Evolutionary conservation across 2,113 vertebrate species (phyloP), one percentile per base, ranked within the genome.

Genomic region (Corydoras maculifer): DNA sequence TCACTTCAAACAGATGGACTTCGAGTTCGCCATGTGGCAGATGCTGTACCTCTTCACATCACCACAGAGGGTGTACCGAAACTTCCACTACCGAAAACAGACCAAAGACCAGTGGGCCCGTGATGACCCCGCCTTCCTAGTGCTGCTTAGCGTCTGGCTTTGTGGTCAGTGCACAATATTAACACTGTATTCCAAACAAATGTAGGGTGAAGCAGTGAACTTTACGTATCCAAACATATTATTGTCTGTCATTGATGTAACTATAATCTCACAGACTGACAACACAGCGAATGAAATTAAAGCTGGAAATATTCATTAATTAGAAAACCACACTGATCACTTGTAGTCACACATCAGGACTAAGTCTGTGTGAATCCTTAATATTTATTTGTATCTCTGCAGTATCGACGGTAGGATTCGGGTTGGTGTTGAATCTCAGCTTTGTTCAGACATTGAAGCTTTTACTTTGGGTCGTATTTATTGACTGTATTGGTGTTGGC

Each of bases 81-180:
- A 99, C 85, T 99, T 99, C 53, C 97, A 99, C 81, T 99, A 99
- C 85, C 90, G 97, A 51, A 99, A 99, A 78, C 97, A 99, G 86
- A 99, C 96, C 0, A 99, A 99, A 84, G 96, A 99, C 84, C 97
- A 99, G 64, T 99, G 97, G 97, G 97, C 97, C 0, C 85, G 97
- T 62, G 97, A 99, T 5, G 97, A 99, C 79, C 97, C 97, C 0
- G 97, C 96, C 6, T 99, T 99, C 80, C 84, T 99, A 32, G 95
- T 96, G 0, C 84, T 99, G 9, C 90, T 99, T 80, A 94, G 96
- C 80, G 72, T 99, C 80, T 99, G 96, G 96, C 89, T 99, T 2
- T 99, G 96, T 3, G 96, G 97, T 97, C 79, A 69, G 67, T 69
- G 49, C 12, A 50, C 18, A 59, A 43, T 43, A 8, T 43, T 43